Conservation (phyloP, 2,113 vertebrate species). For the Calypte anna region DNA sequence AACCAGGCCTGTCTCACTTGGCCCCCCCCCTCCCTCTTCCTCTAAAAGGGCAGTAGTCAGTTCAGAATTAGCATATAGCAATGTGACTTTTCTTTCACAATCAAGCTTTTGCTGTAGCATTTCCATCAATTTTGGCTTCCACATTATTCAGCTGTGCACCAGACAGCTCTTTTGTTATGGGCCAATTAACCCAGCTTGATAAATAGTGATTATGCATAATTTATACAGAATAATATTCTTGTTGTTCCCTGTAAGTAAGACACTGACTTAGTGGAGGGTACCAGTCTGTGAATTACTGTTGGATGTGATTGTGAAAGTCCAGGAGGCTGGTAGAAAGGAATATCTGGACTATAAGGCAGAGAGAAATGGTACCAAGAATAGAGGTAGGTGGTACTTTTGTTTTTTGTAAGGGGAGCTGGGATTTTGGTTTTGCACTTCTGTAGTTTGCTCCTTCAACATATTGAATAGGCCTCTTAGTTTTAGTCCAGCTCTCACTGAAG, state of each 20-base stretch:
- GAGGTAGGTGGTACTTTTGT: neutral
- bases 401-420: neutral
- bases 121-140: slow-evolving; percentile 53
- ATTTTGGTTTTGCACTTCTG: neutral
- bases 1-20: neutral
- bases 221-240: slow-evolving; percentile 57
- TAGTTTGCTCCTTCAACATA: neutral
- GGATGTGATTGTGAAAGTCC: neutral
- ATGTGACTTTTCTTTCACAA: neutral
- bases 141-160: slow-evolving; percentile 54
- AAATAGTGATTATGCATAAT: slow-evolving; percentile 75
- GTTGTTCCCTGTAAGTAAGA: slow-evolving; percentile 37
- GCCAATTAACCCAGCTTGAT: slow-evolving; percentile 72
- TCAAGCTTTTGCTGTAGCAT: slow-evolving; percentile 15
- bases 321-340: neutral
- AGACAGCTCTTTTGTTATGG: slow-evolving; percentile 69
- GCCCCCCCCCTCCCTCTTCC: neutral
- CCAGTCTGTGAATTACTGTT: slow-evolving; percentile 23
- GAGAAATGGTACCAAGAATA: neutral
- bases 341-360: neutral
- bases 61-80: neutral
- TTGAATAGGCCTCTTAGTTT: neutral
- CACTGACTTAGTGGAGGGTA: neutral
- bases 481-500: neutral
- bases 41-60: neutral